phyloP scores from a whole-genome alignment of 2,797 vertebrate species.

The Xerus rutilus region DNA sequence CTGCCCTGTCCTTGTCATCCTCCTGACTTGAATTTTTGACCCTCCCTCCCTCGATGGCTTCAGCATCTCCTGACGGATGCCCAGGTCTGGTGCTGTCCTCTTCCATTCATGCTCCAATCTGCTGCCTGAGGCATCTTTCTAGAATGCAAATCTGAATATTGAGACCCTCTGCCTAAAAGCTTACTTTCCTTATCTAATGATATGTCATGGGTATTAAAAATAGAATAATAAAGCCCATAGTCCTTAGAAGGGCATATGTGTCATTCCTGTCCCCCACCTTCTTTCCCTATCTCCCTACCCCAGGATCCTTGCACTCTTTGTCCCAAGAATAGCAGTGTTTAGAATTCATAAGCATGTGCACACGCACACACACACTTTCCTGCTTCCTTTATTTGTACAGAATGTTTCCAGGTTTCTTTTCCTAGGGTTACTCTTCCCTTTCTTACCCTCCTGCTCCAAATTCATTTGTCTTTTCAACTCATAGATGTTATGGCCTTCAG shows the following conservation, averaged over 20 bases:
- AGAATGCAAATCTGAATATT: neutral
- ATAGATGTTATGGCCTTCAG: neutral
- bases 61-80: neutral
- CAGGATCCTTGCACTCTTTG: neutral
- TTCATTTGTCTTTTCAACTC: neutral
- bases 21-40: constrained; percentile 12
- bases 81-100: neutral
- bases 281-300: neutral
- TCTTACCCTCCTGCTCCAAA: neutral
- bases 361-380: neutral
- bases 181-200: neutral
- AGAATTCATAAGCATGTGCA: neutral
- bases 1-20: neutral
- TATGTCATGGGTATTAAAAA: neutral
- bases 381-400: neutral
- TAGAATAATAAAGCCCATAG: neutral
- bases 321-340: neutral
- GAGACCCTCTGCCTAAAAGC: neutral
- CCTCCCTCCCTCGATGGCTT: neutral
- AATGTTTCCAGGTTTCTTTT: neutral
- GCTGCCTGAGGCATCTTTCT: neutral
- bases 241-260: neutral
- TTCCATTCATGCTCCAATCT: neutral
- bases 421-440: neutral
- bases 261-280: neutral